A percentile compares a stretch with the other conserved stretches of the same genome.
Evolutionary conservation across 2,113 vertebrate genomes (phyloP).

Genomic region (Hippocampus mohnikei): DNA sequence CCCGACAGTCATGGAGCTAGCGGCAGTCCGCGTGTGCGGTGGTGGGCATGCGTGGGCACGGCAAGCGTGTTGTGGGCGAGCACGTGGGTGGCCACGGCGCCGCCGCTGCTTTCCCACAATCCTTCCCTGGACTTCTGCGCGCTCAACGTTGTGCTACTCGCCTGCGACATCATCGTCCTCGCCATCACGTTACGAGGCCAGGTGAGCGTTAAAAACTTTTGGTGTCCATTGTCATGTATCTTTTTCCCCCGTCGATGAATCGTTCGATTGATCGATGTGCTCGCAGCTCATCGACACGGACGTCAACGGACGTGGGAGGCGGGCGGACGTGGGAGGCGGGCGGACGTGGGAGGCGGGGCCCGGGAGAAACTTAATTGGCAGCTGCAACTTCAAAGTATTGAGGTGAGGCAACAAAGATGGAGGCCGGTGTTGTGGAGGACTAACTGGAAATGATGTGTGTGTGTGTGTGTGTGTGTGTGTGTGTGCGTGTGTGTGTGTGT

Average conservation of each 20-base stretch:
- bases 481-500: not conserved
- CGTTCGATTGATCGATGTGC: not conserved
- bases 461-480: not conserved
- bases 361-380: slow-evolving; percentile 18
- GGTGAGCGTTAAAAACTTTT: slow-evolving; percentile 60
- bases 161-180: slow-evolving; percentile 82
- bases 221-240: too few relatives aligned
- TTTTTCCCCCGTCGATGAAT: too few relatives aligned
- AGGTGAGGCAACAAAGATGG: slow-evolving; percentile 31
- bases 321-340: not conserved
- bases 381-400: slow-evolving; percentile 16
- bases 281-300: not conserved
- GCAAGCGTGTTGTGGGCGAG: slow-evolving; percentile 79
- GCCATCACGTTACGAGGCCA: slow-evolving; percentile 82
- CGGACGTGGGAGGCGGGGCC: not conserved
- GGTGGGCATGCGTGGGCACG: slow-evolving; percentile 42
- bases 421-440: not conserved
- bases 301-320: too few relatives aligned
- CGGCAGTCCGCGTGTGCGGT: slow-evolving; percentile 73
- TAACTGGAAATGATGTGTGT: not conserved
- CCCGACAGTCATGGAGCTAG: slow-evolving; percentile 34
- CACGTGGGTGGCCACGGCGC: slow-evolving; percentile 48
- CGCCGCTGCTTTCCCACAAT: slow-evolving; percentile 81
- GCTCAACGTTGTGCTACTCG: slow-evolving; percentile 81
- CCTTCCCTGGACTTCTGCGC: slow-evolving; percentile 88